A percentile compares a stretch with the other conserved stretches of the same genome.
These are phyloP conservation scores for Caenorhabditis sp. DNA, from an alignment of 2,888 invertebrate species.

Conservation along the genomic window DNA sequence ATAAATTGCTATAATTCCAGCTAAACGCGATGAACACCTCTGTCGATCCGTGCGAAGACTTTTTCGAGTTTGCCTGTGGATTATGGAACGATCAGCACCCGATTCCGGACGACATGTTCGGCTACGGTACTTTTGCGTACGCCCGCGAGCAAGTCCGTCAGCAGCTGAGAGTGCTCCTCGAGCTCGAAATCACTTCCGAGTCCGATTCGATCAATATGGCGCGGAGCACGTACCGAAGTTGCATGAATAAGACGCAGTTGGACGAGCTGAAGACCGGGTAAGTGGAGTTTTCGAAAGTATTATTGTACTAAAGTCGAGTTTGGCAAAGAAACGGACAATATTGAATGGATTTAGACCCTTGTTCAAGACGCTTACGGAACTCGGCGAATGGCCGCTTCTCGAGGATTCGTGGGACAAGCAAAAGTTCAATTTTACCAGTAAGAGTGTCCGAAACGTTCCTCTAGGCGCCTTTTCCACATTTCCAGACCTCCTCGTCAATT, in stretches of 20 bases:
- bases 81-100: slow-evolving; percentile 77
- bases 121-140: slow-evolving; percentile 75
- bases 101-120: slow-evolving; percentile 78
- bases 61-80: slow-evolving; percentile 79
- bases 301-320: too few relatives aligned
- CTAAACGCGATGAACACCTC: slow-evolving; percentile 76
- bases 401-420: slow-evolving; percentile 46
- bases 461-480: not conserved
- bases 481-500: slow-evolving; percentile 53
- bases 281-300: too few relatives aligned
- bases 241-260: slow-evolving; percentile 73
- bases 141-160: slow-evolving; percentile 75
- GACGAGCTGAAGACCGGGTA: slow-evolving; percentile 67
- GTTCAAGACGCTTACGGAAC: slow-evolving; percentile 62
- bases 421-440: slow-evolving; percentile 56
- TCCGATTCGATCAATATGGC: slow-evolving; percentile 76
- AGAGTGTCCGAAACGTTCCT: not conserved
- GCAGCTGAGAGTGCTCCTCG: slow-evolving; percentile 75
- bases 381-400: slow-evolving; percentile 76
- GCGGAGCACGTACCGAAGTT: slow-evolving; percentile 69
- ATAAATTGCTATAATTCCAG: too few relatives aligned
- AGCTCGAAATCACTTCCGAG: slow-evolving; percentile 62
- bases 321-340: too few relatives aligned
- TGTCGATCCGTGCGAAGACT: slow-evolving; percentile 78
- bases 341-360: slow-evolving; percentile 65